Base-by-base conservation (phyloP, 2,888 invertebrate genomes). In the Euspilapteryx auroguttella region DNA sequence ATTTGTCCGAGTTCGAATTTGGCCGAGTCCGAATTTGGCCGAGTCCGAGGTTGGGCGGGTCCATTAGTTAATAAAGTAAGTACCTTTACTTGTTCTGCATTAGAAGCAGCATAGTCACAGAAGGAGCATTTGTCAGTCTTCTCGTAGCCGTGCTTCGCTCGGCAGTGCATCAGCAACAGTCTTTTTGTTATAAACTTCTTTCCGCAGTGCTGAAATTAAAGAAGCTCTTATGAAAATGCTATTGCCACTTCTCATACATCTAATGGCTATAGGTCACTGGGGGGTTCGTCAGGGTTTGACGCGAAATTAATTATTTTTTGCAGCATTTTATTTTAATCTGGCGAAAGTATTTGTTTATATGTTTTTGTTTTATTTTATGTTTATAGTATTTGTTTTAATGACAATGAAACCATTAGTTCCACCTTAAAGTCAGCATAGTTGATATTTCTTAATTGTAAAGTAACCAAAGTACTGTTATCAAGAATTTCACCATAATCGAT, bases 51-150 rank as follows among this genome's bases (percentile, higher is more conserved):
- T n/a, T n/a, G n/a, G n/a, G n/a, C n/a, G n/a, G n/a, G n/a, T n/a
- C n/a, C n/a, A n/a, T n/a, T n/a, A n/a, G n/a, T n/a, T n/a, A n/a
- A n/a, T n/a, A n/a, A n/a, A n/a, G n/a, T n/a, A 14, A 11, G 13
- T 27, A 33, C 33, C 25, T 39, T 39, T 5, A 39, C 30, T 9
- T 34, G 63, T 12, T 66, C 65, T 0, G 63, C 59, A 4, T 63
- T 65, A 1, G 61, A 62, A 0, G 4, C 35, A 41, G 28, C 63
- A 64, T 23, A 30, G 26, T 25, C 15, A 9, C 27, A 32, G 12
- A 15, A 28, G 10, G 25, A 13, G n/a, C 23, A 25, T 13, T 29
- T 24, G 14, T 29, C 29, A 2, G 29, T 29, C 22, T 29, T 29
- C 20, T 12, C 9, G 24, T 29, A 29, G 17, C 29, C 29, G 20